A percentile compares a stretch with the other conserved stretches of the same genome.
Evolutionary conservation across 2,888 invertebrate genomes (phyloP).

Genomic region (Heteropelma amictum): DNA sequence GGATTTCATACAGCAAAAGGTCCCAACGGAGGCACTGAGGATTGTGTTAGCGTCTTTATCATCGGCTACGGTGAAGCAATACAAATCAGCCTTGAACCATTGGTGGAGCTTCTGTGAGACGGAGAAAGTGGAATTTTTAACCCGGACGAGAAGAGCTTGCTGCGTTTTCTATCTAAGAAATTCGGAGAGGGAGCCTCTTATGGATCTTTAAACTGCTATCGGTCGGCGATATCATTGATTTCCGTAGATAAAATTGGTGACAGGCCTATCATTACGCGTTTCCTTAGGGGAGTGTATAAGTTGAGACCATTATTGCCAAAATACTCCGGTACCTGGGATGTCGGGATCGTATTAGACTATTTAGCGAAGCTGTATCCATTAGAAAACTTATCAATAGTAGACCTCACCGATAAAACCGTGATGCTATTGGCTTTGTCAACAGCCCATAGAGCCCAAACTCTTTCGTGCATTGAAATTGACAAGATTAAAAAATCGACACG

Average conservation of each 20-base stretch:
- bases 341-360: conserved; percentile 33
- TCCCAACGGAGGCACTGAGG: conserved; percentile 40
- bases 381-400: conserved; percentile 21
- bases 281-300: conserved; percentile 57
- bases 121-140: neutral
- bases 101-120: conserved; percentile 57
- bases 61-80: conserved; percentile 55
- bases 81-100: conserved; percentile 53
- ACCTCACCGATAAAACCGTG: conserved; percentile 55
- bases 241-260: conserved; percentile 48
- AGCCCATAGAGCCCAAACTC: conserved; percentile 46
- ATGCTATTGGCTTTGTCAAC: conserved; percentile 51
- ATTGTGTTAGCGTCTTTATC: conserved; percentile 56
- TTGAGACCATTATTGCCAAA: conserved; percentile 50
- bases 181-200: conserved; percentile 40
- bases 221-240: conserved; percentile 62
- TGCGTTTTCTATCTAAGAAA: conserved; percentile 16
- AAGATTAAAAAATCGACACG: neutral
- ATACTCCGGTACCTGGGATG: conserved; percentile 65
- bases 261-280: conserved; percentile 53
- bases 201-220: conserved; percentile 59
- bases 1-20: conserved; percentile 48
- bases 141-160: neutral
- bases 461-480: conserved; percentile 15
- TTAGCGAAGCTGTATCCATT: conserved; percentile 12